Base-by-base conservation (phyloP, 2,888 invertebrate species). In the Digitonthophagus gazella region DNA sequence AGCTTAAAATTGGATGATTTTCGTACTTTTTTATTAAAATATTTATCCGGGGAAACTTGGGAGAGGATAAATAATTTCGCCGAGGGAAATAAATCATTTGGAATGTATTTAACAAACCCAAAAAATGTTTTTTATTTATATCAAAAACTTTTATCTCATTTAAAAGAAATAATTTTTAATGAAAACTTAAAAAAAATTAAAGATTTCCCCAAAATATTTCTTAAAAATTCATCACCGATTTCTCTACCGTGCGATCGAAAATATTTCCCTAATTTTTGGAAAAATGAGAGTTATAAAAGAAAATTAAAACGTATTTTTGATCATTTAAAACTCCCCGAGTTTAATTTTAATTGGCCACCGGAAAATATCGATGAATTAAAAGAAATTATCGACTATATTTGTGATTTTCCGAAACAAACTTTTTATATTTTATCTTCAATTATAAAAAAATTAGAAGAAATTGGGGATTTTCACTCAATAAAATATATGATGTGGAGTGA, bases 231-330 rank as follows among this genome's bases (percentile, higher is more conserved):
- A 5, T 4, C 15, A 0, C n/a, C 15, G 1, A 6, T 16, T n/a
- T 5, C n/a, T 55, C 85, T 89, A 75, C 90, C 92, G 0, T 87
- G 89, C 72, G 86, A 86, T 28, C 87, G 89, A 74, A 90, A 91
- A 78, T 88, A 90, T 79, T 90, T 92, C 73, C 86, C 91, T 0
- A 81, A 82, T 15, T 86, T 85, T 76, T 90, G 89, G 83, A 89
- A 86, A 73, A 83, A 81, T 28, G 81, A 85, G 65, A 86, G 88
- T 72, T 83, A 86, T 16, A 78, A 78, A 0, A 80, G 83, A 28
- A 80, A 92, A 4, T 85, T 91, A 80, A 81, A 83, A 63, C 77
- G 81, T 19, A 81, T 86, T 64, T 82, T 92, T 79, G 82, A 84
- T 58, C 82, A 82, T 19, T 79, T 91, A 4, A 85, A 86, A 76